Base-by-base conservation (phyloP, 1,140 invertebrate genomes). In the Papilio aristodemus region DNA sequence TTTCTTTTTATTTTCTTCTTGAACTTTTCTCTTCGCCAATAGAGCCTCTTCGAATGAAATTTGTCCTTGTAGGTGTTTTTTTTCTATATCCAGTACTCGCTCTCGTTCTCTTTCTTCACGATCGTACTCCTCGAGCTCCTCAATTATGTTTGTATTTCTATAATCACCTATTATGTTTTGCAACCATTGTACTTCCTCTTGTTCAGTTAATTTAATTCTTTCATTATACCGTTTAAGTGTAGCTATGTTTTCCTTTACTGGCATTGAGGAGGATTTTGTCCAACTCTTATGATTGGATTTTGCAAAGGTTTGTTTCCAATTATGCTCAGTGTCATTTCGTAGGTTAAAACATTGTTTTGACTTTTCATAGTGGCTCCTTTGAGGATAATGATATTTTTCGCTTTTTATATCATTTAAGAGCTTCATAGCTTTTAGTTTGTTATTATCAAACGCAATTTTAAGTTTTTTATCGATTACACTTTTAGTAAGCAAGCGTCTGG, bases 41-140 rank as follows among this genome's bases (percentile, higher is more conserved):
- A 92, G 78, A 22, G 93, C 92, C 80, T 93, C 92, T 85, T 94
- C 93, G 67, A 91, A 84, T 13, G 91, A 91, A 46, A 94, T 83
- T 74, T 92, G 86, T n/a, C 93, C 92, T 73, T 91, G 71, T 19
- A 94, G 77, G 85, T 93, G 93, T 79, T 93, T 93, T 75, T 76
- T 90, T 86, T 93, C 90, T 72, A 93, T 92, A 46, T 92, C 84
- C 32, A 92, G 75, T 25, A 93, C 71, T 67, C 89, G 76, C 74
- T 92, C 80, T 80, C 88, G 85, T 83, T 93, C 87, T 54, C 77
- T 85, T 76, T 90, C 80, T 73, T 89, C 83, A 41, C 91, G 82
- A 57, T 89, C 77, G 59, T 87, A 81, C 59, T 91, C 81, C 74
- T 92, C 83, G 27, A 93, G 66, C 70, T 81, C 79, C 72, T 91